phyloP scores from a whole-genome alignment of 1,140 invertebrate genomes.

The Lysiphlebus fabarum region DNA sequence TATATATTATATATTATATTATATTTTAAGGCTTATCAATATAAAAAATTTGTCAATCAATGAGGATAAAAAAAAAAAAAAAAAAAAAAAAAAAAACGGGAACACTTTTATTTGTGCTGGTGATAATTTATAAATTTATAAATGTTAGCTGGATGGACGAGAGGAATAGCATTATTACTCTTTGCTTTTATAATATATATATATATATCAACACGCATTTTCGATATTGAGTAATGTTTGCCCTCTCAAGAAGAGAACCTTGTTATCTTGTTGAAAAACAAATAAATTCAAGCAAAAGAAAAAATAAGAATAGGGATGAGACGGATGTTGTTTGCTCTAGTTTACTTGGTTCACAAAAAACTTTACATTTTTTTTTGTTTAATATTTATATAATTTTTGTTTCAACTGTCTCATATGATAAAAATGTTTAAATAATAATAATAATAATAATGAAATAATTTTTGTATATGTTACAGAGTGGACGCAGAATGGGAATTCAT shows the following conservation, averaged over 20 bases:
- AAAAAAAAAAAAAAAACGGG: conserved; percentile 24
- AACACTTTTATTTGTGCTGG: conserved; percentile 27
- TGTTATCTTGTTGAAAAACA: conserved; percentile 47
- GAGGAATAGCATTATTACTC: neutral
- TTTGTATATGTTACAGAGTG: conserved; percentile 56
- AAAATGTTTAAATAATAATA: too few relatives aligned
- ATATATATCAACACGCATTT: conserved; percentile 16
- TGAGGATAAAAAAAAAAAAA: conserved; percentile 15
- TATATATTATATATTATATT: conserved; percentile 7
- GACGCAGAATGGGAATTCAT: conserved; percentile 70
- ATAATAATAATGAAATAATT: too few relatives aligned
- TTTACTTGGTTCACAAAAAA: conserved; percentile 37
- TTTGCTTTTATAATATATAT: neutral
- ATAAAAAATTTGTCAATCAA: neutral
- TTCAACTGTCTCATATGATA: too few relatives aligned
- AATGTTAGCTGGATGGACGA: conserved; percentile 10
- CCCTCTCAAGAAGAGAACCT: conserved; percentile 40
- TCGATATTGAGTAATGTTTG: conserved; percentile 53
- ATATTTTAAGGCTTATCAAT: conserved; percentile 6
- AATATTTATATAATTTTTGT: too few relatives aligned
- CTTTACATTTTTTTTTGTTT: too few relatives aligned
- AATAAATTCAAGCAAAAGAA: conserved; percentile 50
- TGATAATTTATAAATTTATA: conserved; percentile 20
- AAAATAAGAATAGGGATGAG: conserved; percentile 36
- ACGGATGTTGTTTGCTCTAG: conserved; percentile 51